These are phyloP conservation scores for Coilia nasus DNA, from an alignment of 2,797 vertebrate genomes.

Conservation along the genomic window DNA sequence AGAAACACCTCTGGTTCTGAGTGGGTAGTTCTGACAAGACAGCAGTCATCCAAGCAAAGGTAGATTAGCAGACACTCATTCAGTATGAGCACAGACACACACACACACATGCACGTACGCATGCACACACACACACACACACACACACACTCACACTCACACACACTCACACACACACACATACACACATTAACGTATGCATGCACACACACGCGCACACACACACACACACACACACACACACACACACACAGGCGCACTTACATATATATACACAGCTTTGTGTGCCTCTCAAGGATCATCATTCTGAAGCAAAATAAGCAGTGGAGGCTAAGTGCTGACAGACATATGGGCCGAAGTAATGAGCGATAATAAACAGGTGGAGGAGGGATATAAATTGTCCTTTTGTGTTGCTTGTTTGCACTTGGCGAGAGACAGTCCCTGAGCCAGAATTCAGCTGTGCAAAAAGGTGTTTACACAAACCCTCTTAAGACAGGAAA, in stretches of 20 bases:
- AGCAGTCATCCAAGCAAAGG: background rate
- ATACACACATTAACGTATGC: background rate
- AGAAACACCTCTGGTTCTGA: background rate
- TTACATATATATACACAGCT: background rate
- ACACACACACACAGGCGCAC: background rate
- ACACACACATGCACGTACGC: background rate
- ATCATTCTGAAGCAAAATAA: constrained; percentile 13
- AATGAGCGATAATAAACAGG: constrained; percentile 23
- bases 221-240: background rate
- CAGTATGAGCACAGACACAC: background rate
- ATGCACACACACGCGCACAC: background rate
- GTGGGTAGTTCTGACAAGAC: background rate
- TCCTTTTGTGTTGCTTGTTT: constrained; percentile 12
- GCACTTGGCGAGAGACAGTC: background rate
- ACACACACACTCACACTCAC: background rate
- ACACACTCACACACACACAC: background rate
- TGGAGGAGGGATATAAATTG: constrained; percentile 17
- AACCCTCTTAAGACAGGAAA: background rate
- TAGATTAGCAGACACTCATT: background rate
- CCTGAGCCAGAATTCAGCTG: constrained; percentile 3
- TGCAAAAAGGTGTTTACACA: constrained; percentile 3
- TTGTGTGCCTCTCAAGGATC: background rate
- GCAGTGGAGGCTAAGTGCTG: background rate
- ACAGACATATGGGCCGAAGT: background rate
- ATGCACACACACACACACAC: background rate